Conservation (phyloP, 2,888 invertebrate genomes). For the Parnassius apollo region DNA sequence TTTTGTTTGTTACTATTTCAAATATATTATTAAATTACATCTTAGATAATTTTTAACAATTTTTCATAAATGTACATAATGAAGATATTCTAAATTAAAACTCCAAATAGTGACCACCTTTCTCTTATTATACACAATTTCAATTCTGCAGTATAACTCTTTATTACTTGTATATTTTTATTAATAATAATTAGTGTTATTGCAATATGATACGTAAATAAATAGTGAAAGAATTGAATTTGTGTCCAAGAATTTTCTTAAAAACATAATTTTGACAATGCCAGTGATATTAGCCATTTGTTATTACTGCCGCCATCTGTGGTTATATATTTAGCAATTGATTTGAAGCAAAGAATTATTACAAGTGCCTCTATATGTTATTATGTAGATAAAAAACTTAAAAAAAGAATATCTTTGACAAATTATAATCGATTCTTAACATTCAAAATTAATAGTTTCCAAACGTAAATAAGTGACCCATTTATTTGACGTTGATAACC, state of each 20-base stretch:
- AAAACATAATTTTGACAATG: not conserved
- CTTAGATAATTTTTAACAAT: too few species aligned
- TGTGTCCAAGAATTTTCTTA: conserved; percentile 3
- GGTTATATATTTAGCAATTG: not conserved
- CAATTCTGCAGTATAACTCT: not conserved
- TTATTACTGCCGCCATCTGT: not conserved
- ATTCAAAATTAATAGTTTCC: too few species aligned
- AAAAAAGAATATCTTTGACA: too few species aligned
- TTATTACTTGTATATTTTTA: not conserved
- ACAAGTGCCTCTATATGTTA: too few species aligned
- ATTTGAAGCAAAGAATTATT: too few species aligned
- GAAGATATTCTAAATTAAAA: not conserved
- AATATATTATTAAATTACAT: too few species aligned
- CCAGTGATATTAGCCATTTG: conserved; percentile 19
- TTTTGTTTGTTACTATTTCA: too few species aligned
- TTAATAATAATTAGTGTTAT: too few species aligned
- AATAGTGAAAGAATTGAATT: conserved; percentile 6
- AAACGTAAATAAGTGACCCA: too few species aligned
- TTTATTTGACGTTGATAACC: too few species aligned
- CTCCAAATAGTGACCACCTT: conserved; percentile 6
- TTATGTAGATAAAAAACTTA: too few species aligned
- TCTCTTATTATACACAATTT: conserved; percentile 11
- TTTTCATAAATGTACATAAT: not conserved
- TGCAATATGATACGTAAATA: not conserved
- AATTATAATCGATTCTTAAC: too few species aligned